phyloP scores from a whole-genome alignment of 2,888 invertebrate genomes.

The Rhyacophila evoluta region DNA sequence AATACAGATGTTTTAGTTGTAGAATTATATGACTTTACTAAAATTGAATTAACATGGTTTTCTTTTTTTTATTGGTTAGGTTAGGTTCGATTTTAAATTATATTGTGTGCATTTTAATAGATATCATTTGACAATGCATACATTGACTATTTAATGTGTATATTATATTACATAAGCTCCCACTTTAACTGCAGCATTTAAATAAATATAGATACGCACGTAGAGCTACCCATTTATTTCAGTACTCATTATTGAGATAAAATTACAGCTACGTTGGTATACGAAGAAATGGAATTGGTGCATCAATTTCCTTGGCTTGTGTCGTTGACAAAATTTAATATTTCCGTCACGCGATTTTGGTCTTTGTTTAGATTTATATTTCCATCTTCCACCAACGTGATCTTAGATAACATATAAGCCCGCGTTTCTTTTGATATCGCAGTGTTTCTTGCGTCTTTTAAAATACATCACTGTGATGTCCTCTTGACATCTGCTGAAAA shows the following conservation, averaged over 20 bases:
- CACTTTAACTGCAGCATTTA: too few relatives aligned
- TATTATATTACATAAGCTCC: too few relatives aligned
- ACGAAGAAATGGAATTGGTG: background rate
- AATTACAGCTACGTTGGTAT: too few relatives aligned
- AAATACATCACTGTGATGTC: background rate
- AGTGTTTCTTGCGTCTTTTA: background rate
- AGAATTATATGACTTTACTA: too few relatives aligned
- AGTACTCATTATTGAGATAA: background rate
- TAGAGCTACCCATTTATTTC: background rate
- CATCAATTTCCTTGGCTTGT: background rate
- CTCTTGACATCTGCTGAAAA: conserved; percentile 11
- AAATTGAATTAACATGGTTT: too few relatives aligned
- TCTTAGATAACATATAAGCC: background rate
- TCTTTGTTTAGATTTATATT: background rate
- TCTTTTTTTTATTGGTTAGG: too few relatives aligned
- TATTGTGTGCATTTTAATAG: too few relatives aligned
- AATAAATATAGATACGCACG: background rate
- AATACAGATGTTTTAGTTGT: too few relatives aligned
- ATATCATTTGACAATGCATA: too few relatives aligned
- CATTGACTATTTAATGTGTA: too few relatives aligned
- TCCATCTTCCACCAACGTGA: background rate
- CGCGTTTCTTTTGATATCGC: background rate
- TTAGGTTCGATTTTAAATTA: too few relatives aligned
- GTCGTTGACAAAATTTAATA: background rate
- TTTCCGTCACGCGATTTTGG: background rate